Evolutionary conservation across 1,140 invertebrate species (phyloP).

Genomic region (Cephus cinctus): DNA sequence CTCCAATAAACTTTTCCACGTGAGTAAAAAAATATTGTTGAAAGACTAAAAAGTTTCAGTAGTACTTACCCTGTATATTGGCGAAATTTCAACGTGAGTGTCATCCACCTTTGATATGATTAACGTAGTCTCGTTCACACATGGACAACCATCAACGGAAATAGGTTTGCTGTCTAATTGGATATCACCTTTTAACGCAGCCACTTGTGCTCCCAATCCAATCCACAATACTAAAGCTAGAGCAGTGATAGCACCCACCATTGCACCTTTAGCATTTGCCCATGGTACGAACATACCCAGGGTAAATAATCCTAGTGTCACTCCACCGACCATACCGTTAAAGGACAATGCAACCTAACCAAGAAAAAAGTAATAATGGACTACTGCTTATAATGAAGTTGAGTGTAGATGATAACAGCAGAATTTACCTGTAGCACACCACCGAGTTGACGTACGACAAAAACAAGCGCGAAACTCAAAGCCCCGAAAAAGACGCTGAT

Average conservation of each 20-base stretch:
- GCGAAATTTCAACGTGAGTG: constrained; percentile 16
- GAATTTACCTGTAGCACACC: constrained; percentile 71
- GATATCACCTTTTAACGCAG: constrained; percentile 55
- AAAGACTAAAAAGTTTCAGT: not conserved
- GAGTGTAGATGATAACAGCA: not conserved
- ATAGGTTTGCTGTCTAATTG: constrained; percentile 47
- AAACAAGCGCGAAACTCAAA: constrained; percentile 70
- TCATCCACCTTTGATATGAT: not conserved
- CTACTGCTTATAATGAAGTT: not conserved
- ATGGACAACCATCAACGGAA: constrained; percentile 52
- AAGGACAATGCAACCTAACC: constrained; percentile 76
- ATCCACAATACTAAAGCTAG: constrained; percentile 70
- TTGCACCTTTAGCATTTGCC: constrained; percentile 77
- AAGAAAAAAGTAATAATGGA: constrained; percentile 21
- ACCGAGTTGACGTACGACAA: constrained; percentile 76
- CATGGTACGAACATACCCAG: constrained; percentile 87
- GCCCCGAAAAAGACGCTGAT: constrained; percentile 64
- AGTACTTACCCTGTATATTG: constrained; percentile 36
- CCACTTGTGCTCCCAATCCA: constrained; percentile 70
- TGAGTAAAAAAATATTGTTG: not conserved
- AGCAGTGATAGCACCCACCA: constrained; percentile 63
- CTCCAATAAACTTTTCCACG: not conserved
- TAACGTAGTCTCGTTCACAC: constrained; percentile 40
- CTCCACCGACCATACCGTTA: constrained; percentile 85
- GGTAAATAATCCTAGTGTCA: constrained; percentile 81